A percentile compares a stretch with the other conserved stretches of the same genome.
These are phyloP conservation scores for Copidosoma aretas DNA, from an alignment of 2,888 invertebrate species.

Conservation along the genomic window DNA sequence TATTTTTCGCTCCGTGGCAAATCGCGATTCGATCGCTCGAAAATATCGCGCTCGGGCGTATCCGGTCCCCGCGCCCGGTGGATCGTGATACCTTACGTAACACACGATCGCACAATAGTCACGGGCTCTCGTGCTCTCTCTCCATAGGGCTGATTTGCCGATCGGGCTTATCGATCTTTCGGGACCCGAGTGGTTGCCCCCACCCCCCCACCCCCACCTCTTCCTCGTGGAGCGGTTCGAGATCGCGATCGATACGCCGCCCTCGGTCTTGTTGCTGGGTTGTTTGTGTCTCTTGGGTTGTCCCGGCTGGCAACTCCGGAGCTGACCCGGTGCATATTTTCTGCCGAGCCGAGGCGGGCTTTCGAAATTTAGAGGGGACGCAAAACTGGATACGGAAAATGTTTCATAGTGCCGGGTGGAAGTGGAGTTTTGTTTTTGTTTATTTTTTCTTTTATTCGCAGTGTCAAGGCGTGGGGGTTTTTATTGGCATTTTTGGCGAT, in stretches of 20 bases:
- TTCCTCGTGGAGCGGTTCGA: neutral
- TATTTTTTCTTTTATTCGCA: no score
- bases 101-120: slow-evolving; percentile 11
- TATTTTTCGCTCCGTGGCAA: no score
- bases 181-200: neutral
- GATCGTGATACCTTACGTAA: no score
- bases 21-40: no score
- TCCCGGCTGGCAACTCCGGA: no score
- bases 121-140: neutral
- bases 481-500: no score
- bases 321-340: neutral
- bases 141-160: slow-evolving; percentile 27
- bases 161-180: slow-evolving; percentile 28
- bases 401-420: neutral
- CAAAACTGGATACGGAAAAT: neutral
- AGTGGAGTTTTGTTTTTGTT: no score
- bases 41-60: no score
- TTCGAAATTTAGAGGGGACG: neutral
- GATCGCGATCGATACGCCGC: slow-evolving; percentile 14
- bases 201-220: no score
- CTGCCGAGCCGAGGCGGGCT: neutral
- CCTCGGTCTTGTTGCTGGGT: neutral
- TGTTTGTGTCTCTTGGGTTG: neutral
- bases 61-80: no score
- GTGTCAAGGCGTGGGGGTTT: no score